Conservation (phyloP, 2,113 vertebrate genomes). For the Gallinago media region DNA sequence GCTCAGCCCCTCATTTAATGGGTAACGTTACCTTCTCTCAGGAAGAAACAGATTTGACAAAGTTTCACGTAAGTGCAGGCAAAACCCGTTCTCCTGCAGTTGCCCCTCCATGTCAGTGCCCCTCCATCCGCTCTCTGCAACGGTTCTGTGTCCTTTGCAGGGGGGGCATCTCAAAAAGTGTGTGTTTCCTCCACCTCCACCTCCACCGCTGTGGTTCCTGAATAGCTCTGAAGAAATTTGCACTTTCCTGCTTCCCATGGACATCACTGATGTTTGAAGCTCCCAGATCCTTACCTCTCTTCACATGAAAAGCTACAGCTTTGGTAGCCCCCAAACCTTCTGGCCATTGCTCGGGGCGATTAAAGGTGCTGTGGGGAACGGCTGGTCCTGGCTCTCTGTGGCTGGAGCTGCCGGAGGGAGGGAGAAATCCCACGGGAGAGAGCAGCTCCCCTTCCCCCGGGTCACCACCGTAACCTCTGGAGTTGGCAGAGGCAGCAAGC, state of each 20-base stretch:
- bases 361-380: neutral
- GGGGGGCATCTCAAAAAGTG: neutral
- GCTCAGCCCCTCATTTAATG: neutral
- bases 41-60: neutral
- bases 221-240: neutral
- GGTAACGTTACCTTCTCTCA: neutral
- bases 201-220: neutral
- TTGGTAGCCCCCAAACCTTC: accelerated
- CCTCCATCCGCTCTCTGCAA: neutral
- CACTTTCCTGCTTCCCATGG: neutral
- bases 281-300: neutral
- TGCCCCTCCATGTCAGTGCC: neutral
- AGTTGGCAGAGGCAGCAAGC: neutral
- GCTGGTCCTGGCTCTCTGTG: neutral
- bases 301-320: neutral
- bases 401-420: neutral
- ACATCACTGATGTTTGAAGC: neutral
- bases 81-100: neutral
- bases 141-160: neutral
- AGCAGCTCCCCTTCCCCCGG: neutral
- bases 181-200: neutral
- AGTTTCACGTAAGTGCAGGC: neutral
- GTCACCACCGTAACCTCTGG: neutral
- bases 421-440: neutral
- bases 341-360: neutral